These are phyloP conservation scores for Cephus nigrinus DNA, from an alignment of 2,888 invertebrate genomes.

Conservation along the genomic window DNA sequence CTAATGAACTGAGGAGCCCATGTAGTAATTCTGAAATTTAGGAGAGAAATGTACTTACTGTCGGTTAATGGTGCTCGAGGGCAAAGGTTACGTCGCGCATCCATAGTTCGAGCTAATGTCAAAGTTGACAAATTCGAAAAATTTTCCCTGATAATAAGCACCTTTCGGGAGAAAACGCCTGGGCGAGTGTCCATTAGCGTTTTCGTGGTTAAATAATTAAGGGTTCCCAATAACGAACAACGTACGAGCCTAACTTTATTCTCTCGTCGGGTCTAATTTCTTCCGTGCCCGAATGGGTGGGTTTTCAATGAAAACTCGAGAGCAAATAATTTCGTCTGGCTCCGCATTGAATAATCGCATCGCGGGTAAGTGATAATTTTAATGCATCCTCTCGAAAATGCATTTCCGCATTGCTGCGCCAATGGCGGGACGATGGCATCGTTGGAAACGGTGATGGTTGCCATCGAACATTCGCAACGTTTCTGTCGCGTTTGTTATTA, in stretches of 20 bases:
- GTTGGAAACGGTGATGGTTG: neutral
- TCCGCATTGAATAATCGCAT: neutral
- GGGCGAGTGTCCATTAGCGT: neutral
- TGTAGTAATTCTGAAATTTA: neutral
- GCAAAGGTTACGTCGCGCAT: neutral
- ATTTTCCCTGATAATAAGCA: neutral
- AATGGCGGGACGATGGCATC: neutral
- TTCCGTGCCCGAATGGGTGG: neutral
- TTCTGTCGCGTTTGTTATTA: neutral
- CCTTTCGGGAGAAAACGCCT: neutral
- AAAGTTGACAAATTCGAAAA: neutral
- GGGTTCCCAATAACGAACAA: neutral
- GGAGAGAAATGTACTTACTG: neutral
- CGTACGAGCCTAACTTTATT: neutral
- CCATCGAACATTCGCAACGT: neutral
- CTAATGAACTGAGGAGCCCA: neutral
- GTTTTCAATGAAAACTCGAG: neutral
- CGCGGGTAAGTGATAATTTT: conserved; percentile 2
- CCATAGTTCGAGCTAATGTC: neutral
- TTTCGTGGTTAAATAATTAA: neutral
- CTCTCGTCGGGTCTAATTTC: neutral
- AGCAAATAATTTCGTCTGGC: neutral
- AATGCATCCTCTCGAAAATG: neutral
- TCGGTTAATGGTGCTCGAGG: neutral
- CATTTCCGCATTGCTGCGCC: neutral